phyloP scores from a whole-genome alignment of 2,797 vertebrate species.

The Xyrichtys novacula region DNA sequence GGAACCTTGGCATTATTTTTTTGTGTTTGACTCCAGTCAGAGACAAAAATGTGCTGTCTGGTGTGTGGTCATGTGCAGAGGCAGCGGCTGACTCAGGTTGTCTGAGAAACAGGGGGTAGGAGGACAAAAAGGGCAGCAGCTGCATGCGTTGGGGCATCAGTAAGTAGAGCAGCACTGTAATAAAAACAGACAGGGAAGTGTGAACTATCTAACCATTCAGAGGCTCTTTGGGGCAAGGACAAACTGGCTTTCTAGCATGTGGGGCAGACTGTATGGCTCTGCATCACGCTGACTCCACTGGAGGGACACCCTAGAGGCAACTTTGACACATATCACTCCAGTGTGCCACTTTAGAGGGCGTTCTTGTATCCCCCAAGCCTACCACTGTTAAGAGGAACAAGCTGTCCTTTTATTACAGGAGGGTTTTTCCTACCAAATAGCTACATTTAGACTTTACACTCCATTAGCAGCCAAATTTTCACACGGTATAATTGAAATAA shows the following conservation, averaged over 20 bases:
- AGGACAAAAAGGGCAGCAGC: conserved; percentile 1
- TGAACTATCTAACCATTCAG: conserved; percentile 8
- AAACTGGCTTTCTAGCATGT: conserved; percentile 3
- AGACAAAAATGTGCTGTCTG: conserved; percentile 1
- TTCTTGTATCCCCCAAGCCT: neutral
- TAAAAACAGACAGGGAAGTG: conserved; percentile 8
- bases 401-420: neutral
- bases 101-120: neutral
- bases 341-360: neutral
- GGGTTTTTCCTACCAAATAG: neutral
- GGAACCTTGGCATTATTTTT: too few relatives aligned
- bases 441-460: too few relatives aligned
- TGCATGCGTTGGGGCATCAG: conserved; percentile 5
- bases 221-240: conserved; percentile 7
- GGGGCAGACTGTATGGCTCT: neutral
- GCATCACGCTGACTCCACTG: neutral
- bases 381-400: neutral
- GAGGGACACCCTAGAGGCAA: neutral
- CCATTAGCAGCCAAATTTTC: too few relatives aligned
- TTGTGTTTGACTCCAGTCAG: too few relatives aligned
- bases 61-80: conserved; percentile 4
- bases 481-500: too few relatives aligned
- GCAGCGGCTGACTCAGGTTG: conserved; percentile 7
- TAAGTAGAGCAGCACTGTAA: neutral
- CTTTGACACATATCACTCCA: conserved; percentile 4